Evolutionary conservation across 35 echinoderm and acorn worm genomes (phyloP).

Genomic region (Apostichopus californicus): DNA sequence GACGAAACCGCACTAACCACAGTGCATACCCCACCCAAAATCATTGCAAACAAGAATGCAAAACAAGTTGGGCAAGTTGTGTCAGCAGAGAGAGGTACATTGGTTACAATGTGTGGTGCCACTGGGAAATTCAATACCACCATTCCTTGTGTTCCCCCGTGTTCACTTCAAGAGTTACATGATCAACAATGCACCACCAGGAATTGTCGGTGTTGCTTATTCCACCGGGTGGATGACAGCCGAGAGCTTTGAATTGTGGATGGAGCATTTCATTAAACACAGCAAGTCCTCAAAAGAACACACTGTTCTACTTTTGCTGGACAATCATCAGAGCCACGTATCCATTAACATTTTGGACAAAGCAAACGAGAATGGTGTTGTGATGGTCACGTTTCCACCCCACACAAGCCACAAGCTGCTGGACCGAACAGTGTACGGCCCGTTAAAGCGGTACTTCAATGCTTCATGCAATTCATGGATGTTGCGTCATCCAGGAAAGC

Average conservation of each 20-base stretch:
- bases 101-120: conserved; percentile 37
- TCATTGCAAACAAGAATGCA: conserved; percentile 13
- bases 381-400: neutral
- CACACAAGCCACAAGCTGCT: conserved; percentile 37
- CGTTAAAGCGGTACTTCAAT: conserved; percentile 11
- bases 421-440: conserved; percentile 18
- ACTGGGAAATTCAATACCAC: neutral
- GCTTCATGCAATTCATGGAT: neutral
- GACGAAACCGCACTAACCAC: conserved; percentile 19
- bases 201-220: neutral
- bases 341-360: neutral
- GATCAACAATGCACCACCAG: neutral
- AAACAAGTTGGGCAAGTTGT: conserved; percentile 27
- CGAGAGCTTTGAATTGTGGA: neutral
- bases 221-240: conserved; percentile 26
- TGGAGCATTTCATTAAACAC: conserved; percentile 28
- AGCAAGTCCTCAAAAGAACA: neutral
- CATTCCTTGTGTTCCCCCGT: neutral
- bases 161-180: conserved; percentile 4
- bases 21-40: conserved; percentile 19
- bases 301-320: conserved; percentile 20
- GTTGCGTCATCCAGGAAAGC: neutral
- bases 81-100: conserved; percentile 28
- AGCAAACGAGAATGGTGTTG: no score
- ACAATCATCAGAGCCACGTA: conserved; percentile 25